phyloP scores from a whole-genome alignment of 2,888 invertebrate species.

The Cryptus viduatorius region DNA sequence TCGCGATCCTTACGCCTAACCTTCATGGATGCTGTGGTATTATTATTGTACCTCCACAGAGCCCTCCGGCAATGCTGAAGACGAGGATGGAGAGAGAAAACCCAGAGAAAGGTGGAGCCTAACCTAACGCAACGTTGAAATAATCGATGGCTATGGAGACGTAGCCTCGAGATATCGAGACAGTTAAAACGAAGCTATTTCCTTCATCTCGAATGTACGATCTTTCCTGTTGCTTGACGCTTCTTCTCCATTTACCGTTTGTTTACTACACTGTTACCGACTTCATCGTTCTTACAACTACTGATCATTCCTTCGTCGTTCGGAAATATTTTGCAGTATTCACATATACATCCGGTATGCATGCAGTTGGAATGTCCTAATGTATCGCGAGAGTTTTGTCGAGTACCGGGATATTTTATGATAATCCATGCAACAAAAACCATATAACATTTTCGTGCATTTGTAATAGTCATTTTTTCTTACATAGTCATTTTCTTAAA shows the following conservation, averaged over 20 bases:
- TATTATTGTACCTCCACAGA: neutral
- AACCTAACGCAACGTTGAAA: conserved; percentile 67
- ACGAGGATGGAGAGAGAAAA: conserved; percentile 28
- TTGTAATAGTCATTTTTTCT: neutral
- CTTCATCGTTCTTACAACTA: neutral
- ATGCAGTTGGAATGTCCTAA: conserved; percentile 1
- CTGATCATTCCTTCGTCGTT: neutral
- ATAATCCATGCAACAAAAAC: neutral
- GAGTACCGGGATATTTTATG: neutral
- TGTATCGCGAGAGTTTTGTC: conserved; percentile 11
- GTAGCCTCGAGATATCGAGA: conserved; percentile 44
- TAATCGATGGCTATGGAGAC: conserved; percentile 48
- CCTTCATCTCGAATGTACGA: conserved; percentile 8
- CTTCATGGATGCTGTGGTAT: neutral
- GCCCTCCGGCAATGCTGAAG: conserved; percentile 11
- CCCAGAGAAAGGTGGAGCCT: conserved; percentile 59
- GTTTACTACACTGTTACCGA: neutral
- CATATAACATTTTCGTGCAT: neutral
- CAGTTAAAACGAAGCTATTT: conserved; percentile 34
- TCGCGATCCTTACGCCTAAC: neutral
- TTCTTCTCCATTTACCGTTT: neutral
- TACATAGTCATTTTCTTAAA: neutral
- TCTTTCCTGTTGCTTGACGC: conserved; percentile 35
- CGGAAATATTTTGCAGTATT: neutral
- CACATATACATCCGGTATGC: conserved; percentile 3